These are phyloP conservation scores for Dasyornis broadbenti DNA, from an alignment of 2,113 vertebrate genomes.

Conservation along the genomic window DNA sequence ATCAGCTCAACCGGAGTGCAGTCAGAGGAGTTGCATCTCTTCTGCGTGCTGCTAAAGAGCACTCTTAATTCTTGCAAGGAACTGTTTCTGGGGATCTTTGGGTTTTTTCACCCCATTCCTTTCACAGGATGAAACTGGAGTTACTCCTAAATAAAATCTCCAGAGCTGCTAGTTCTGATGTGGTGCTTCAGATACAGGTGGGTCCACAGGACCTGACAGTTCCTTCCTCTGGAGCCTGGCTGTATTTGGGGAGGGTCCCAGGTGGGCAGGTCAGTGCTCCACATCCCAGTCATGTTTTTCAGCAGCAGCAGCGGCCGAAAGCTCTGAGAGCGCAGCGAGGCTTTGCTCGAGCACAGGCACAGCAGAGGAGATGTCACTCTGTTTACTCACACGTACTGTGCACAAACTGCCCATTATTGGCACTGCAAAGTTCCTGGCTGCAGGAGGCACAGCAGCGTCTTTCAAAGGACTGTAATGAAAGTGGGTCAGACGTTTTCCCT, in stretches of 20 bases:
- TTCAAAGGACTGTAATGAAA: conserved; percentile 36
- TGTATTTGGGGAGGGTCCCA: neutral
- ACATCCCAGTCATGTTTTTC: neutral
- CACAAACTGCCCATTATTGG: conserved; percentile 54
- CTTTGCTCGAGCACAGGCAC: neutral
- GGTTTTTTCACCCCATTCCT: neutral
- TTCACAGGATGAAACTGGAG: neutral
- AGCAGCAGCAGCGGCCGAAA: neutral
- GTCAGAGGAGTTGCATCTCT: neutral
- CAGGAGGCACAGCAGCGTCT: neutral
- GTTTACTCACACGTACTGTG: conserved; percentile 47
- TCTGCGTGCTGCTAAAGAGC: neutral
- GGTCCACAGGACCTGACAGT: neutral
- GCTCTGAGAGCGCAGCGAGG: neutral
- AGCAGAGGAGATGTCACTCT: conserved; percentile 55
- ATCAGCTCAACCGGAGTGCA: neutral
- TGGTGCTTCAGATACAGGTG: neutral
- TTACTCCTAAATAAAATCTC: neutral
- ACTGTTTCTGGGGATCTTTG: neutral
- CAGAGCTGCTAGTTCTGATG: neutral
- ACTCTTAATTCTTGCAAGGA: neutral
- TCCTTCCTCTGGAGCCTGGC: neutral
- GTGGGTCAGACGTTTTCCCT: conserved; percentile 52
- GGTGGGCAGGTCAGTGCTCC: accelerated
- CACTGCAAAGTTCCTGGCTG: conserved; percentile 28